Evolutionary conservation across 30 jellyfish, hydroid and myxozoan species (phyloP).

Genomic region (Rhopilema esculentum): DNA sequence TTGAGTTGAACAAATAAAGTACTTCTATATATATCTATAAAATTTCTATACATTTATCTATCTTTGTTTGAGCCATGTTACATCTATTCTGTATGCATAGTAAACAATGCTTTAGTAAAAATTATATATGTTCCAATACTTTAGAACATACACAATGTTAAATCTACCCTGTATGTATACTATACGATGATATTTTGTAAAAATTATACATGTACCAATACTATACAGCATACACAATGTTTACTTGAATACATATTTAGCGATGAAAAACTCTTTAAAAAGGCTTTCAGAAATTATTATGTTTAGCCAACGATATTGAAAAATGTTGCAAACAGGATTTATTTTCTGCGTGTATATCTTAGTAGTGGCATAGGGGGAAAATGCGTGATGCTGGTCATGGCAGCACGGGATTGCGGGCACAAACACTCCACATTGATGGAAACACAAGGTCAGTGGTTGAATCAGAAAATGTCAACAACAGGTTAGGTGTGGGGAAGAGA

Average conservation of each 20-base stretch:
- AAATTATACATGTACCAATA: neutral
- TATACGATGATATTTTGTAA: neutral
- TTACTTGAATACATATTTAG: neutral
- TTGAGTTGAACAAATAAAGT: neutral
- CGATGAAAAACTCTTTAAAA: neutral
- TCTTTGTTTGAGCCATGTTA: neutral
- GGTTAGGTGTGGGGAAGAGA: too few relatives aligned
- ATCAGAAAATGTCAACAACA: too few relatives aligned
- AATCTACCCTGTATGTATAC: neutral
- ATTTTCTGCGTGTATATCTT: neutral
- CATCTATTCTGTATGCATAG: neutral
- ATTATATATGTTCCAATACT: neutral
- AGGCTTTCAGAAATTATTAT: neutral
- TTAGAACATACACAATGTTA: neutral
- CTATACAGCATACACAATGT: neutral
- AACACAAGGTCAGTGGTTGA: too few relatives aligned
- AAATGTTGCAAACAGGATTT: neutral
- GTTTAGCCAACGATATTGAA: too few relatives aligned
- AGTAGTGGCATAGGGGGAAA: neutral
- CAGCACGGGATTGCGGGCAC: too few relatives aligned
- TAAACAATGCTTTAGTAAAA: neutral
- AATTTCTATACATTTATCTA: neutral
- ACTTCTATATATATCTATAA: neutral
- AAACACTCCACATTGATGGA: too few relatives aligned
- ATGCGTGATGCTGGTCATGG: too few relatives aligned